Percentiles rank a stretch among this genome's conserved stretches.
Conservation (phyloP, 2,113 vertebrate genomes). For the Callithrix jacchus region DNA sequence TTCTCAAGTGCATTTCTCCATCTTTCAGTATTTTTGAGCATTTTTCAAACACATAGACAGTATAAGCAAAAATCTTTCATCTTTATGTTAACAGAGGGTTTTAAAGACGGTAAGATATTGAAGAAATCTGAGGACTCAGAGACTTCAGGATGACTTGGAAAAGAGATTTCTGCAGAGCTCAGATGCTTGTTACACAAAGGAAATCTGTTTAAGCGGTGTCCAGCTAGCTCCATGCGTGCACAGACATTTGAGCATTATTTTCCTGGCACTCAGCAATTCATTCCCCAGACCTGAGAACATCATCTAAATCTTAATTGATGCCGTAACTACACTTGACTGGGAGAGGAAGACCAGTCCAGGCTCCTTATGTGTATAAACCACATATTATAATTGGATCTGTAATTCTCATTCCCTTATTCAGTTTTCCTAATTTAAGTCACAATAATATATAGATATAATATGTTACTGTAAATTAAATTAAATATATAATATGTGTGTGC, state of each 20-base stretch:
- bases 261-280: constrained; percentile 71
- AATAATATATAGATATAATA: background rate
- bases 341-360: background rate
- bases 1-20: background rate
- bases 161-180: background rate
- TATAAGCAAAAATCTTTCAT: background rate
- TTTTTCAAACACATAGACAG: background rate
- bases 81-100: background rate
- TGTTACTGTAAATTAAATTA: too few species aligned
- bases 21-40: background rate
- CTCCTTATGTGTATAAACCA: background rate
- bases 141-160: background rate
- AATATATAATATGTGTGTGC: background rate
- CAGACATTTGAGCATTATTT: constrained; percentile 68
- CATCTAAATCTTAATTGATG: constrained; percentile 7
- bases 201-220: background rate
- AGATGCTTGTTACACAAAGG: background rate
- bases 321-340: background rate
- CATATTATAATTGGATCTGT: background rate
- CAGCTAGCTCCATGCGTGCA: constrained; percentile 35
- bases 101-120: background rate
- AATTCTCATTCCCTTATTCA: background rate
- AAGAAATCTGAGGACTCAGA: background rate
- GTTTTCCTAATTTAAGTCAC: constrained; percentile 11
- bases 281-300: constrained; percentile 75